These are phyloP conservation scores for rabbit (Oryctolagus cuniculus) DNA, from an alignment of 2,113 vertebrate genomes.

Conservation along the genomic window DNA sequence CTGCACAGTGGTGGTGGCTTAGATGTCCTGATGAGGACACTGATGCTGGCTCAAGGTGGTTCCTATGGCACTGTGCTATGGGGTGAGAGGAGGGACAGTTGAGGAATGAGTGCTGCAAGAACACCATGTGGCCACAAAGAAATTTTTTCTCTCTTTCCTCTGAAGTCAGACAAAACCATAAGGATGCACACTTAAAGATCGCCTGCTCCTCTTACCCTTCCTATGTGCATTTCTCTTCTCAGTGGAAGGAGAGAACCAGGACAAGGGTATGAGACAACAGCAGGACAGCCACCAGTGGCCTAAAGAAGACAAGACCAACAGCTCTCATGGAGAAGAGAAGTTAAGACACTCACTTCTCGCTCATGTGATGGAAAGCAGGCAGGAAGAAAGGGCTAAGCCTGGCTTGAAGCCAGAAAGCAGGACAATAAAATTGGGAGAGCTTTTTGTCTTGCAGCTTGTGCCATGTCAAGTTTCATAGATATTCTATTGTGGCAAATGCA, in stretches of 20 bases:
- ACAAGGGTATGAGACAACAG: background rate
- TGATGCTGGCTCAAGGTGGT: background rate
- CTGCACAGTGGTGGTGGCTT: background rate
- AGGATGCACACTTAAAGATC: accelerated
- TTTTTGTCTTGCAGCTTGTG: no score
- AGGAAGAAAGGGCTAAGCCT: background rate
- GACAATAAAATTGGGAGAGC: background rate
- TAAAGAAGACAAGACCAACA: no score
- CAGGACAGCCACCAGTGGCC: background rate
- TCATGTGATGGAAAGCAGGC: accelerated
- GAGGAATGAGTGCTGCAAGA: background rate
- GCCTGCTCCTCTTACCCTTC: background rate
- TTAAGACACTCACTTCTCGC: background rate
- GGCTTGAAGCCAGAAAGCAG: background rate
- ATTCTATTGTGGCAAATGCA: background rate
- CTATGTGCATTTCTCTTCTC: background rate
- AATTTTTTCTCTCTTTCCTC: background rate
- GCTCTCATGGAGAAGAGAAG: background rate
- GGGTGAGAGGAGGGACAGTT: no score
- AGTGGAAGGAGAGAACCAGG: background rate
- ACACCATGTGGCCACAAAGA: no score
- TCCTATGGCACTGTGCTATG: accelerated
- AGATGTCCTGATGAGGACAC: no score
- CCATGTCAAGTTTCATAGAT: no score
- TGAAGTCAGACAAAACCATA: background rate